Evolutionary conservation across 2,113 vertebrate species (phyloP).

Genomic region (Andinoacara biseriatus): DNA sequence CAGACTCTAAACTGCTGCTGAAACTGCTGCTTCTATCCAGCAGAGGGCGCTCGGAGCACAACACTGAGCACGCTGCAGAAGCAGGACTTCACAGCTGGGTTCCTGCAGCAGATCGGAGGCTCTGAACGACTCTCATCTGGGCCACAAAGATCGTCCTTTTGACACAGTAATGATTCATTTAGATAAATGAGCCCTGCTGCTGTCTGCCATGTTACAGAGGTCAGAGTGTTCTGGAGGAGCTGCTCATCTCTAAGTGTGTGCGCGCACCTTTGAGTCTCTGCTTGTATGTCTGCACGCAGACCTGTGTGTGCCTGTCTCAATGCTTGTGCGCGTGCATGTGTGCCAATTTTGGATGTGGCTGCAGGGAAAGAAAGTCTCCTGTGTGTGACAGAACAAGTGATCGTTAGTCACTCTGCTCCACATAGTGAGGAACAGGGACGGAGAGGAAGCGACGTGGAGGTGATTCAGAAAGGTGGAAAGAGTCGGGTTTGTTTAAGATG

Average conservation of each 20-base stretch:
- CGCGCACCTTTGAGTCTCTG: neutral
- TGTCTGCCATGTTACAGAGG: neutral
- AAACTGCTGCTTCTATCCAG: slow-evolving; percentile 31
- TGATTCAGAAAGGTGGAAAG: slow-evolving; percentile 34
- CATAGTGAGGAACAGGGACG: slow-evolving; percentile 55
- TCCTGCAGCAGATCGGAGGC: neutral
- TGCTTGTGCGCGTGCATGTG: slow-evolving; percentile 37
- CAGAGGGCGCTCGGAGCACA: slow-evolving; percentile 53
- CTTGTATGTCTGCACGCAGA: neutral
- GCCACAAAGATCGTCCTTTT: neutral
- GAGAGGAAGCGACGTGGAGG: slow-evolving; percentile 26
- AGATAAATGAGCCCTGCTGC: neutral
- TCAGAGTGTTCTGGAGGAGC: neutral
- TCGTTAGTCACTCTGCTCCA: slow-evolving; percentile 81
- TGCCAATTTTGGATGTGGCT: slow-evolving; percentile 77
- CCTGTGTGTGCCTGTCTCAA: neutral
- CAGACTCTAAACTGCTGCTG: neutral
- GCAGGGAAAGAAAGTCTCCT: slow-evolving; percentile 68
- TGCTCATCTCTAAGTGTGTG: neutral
- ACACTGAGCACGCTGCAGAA: neutral
- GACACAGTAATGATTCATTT: neutral
- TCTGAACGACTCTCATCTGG: neutral
- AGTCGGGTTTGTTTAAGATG: neutral
- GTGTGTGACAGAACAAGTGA: slow-evolving; percentile 67
- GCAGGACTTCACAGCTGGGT: neutral